Evolutionary conservation across 2,888 invertebrate genomes (phyloP), one percentile per base, ranked within the genome.

Genomic region (Pycnomerus fuliginosus): DNA sequence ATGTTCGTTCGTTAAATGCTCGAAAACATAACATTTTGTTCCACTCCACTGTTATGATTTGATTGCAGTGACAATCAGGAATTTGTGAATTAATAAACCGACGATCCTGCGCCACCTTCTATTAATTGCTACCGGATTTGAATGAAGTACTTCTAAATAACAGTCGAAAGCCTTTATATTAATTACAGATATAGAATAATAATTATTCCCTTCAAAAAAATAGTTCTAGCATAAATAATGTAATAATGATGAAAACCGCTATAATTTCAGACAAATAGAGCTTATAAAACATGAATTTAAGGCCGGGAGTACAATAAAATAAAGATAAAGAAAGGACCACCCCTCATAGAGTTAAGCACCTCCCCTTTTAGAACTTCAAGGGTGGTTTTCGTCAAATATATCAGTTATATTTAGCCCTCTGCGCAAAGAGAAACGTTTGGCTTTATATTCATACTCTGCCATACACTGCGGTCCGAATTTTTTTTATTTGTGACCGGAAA

Each of bases 331-430:
- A 55, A 54, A 50, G 50, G 43, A 38, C 55, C 48, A 46, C 52
- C 54, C 54, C 52, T 50, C 44, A 43, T 46, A 35, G 48, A 47
- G 46, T 47, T 48, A 51, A 45, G 49, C 49, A 42, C 49, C 49
- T 49, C 66, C 68, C 64, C 57, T 61, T 63, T 60, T 58, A 55
- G 56, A 59, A 56, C 56, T 60, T 60, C 58, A 63, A 63, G 68
- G 65, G 65, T 62, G 61, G 64, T 59, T 57, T 55, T 56, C 55
- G 53, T 55, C 58, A 55, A 60, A 62, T 61, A 58, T 56, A 62
- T 61, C 64, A 62, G 63, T 62, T 39, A 48, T 48, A 50, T 45
- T 50, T 53, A 40, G 48, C 48, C 34, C 50, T 44, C 45, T 53
- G 53, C 53, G 53, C 53, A 53, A 48, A 53, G 46, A 42, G 41